Percentiles rank a stretch among this genome's conserved stretches.
Conservation (phyloP, 2,888 invertebrate genomes). For the Eristalinus aeneus region DNA sequence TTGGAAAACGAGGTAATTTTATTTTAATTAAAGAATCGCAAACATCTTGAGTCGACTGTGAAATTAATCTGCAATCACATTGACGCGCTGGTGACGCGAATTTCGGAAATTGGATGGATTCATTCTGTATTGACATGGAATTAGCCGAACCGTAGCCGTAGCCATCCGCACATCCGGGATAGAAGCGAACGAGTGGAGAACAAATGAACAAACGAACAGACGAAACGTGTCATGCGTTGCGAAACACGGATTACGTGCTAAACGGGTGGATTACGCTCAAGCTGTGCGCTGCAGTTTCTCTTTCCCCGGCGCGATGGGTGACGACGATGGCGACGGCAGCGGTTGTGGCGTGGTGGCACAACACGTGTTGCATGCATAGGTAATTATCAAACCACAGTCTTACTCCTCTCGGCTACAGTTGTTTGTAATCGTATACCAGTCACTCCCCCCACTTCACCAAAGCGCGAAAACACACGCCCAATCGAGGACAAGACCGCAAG, state of each 20-base stretch:
- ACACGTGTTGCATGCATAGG: slow-evolving; percentile 59
- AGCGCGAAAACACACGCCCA: slow-evolving; percentile 37
- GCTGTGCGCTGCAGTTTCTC: slow-evolving; percentile 43
- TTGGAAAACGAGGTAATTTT: slow-evolving; percentile 33
- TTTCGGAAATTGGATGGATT: slow-evolving; percentile 34
- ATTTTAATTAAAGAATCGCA: slow-evolving; percentile 45
- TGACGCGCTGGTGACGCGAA: slow-evolving; percentile 15
- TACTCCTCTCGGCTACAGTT: neutral
- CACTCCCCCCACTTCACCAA: slow-evolving; percentile 25
- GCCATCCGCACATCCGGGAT: slow-evolving; percentile 48
- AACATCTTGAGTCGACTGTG: slow-evolving; percentile 35
- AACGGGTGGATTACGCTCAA: slow-evolving; percentile 61
- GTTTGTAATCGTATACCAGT: slow-evolving; percentile 15
- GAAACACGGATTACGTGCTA: slow-evolving; percentile 65
- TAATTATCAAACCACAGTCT: slow-evolving; percentile 5
- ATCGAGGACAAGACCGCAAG: slow-evolving; percentile 40
- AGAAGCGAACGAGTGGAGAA: neutral
- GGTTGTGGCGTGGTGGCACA: neutral
- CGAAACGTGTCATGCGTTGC: slow-evolving; percentile 59
- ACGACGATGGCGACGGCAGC: neutral
- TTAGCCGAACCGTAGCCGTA: slow-evolving; percentile 3
- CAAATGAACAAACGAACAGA: slow-evolving; percentile 5
- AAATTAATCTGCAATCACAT: slow-evolving; percentile 45
- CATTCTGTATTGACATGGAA: slow-evolving; percentile 42
- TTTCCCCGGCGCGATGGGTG: neutral